Evolutionary conservation across 2,888 invertebrate species (phyloP).

Genomic region (Stegana nigrithorax): DNA sequence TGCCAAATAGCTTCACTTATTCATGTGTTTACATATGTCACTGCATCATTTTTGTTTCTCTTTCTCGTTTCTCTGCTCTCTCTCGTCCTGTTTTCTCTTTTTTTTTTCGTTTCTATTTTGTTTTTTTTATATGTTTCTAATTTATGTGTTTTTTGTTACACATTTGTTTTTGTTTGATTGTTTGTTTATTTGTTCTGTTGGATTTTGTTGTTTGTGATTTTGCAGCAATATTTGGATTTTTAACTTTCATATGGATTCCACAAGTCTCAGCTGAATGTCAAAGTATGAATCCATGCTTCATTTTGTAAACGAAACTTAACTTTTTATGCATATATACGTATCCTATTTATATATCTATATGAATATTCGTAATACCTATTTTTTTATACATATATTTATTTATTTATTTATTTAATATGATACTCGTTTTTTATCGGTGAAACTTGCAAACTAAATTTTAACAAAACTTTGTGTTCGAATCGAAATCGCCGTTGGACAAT

Average conservation of each 20-base stretch:
- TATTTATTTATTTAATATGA: neutral
- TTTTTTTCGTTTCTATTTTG: constrained; percentile 36
- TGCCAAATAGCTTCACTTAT: too few relatives aligned
- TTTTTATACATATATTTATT: constrained; percentile 13
- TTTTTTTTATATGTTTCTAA: constrained; percentile 36
- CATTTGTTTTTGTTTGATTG: too few relatives aligned
- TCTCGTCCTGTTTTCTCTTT: constrained; percentile 26
- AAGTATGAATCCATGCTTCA: constrained; percentile 70
- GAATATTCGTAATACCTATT: constrained; percentile 10
- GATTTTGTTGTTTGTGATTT: constrained; percentile 63
- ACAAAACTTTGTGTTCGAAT: constrained; percentile 28
- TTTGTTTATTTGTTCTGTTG: too few relatives aligned
- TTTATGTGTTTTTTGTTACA: too few relatives aligned
- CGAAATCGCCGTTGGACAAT: constrained; percentile 35
- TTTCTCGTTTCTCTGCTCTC: constrained; percentile 30
- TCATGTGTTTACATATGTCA: too few relatives aligned
- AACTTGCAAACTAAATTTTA: too few relatives aligned
- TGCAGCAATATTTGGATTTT: constrained; percentile 69
- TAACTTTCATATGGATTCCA: constrained; percentile 69
- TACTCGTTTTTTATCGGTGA: too few relatives aligned
- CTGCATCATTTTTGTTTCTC: constrained; percentile 23
- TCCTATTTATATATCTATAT: neutral
- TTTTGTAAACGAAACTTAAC: constrained; percentile 30
- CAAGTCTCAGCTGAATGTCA: constrained; percentile 73
- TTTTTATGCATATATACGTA: neutral